Evolutionary conservation across 2,113 vertebrate species (phyloP), one percentile per base, ranked within the genome.

Genomic region (Carassius carassius): DNA sequence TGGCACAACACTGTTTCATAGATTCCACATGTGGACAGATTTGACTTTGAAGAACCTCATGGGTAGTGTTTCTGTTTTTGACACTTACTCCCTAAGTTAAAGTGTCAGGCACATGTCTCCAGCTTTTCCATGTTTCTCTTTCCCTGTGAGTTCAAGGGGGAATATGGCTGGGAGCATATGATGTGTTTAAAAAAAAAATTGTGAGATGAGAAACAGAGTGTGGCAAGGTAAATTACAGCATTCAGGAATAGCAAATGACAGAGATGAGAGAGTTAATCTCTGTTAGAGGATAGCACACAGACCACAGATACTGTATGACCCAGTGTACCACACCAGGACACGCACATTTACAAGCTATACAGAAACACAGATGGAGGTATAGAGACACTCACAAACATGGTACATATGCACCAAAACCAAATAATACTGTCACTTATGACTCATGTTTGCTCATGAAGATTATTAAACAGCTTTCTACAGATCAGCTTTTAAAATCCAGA

Each of bases 201-300:
- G 25, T 0, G 41, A 58, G 75, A 58, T 75, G 54, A 67, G 54
- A 25, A 37, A 70, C 37, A 65, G 58, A 70, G 75, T 72, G 87
- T 75, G 84, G 84, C 77, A 77, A 65, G 47, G 80, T 74, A 88
- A 88, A 88, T 88, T 56, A 88, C 69, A 88, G 67, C 63, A 82
- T 51, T 69, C 35, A 81, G n/a, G 69, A 23, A 29, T 21, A 80
- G 76, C 25, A 75, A 75, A 88, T 85, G 87, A 85, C 76, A 83
- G 79, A 73, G 70, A 82, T 32, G 73, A 37, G 29, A 76, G 75
- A 4, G 13, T n/a, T 67, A 78, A 82, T 63, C 65, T 81, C 63
- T 60, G n/a, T 56, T n/a, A 74, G 51, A 54, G 29, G 73, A 86
- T 29, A 60, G 17, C 58, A 41, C 32, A 35, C 76, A 72, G 74